Evolutionary conservation across 2,113 vertebrate species (phyloP), one percentile per base, ranked within the genome.

Genomic region (Heliornis fulica): DNA sequence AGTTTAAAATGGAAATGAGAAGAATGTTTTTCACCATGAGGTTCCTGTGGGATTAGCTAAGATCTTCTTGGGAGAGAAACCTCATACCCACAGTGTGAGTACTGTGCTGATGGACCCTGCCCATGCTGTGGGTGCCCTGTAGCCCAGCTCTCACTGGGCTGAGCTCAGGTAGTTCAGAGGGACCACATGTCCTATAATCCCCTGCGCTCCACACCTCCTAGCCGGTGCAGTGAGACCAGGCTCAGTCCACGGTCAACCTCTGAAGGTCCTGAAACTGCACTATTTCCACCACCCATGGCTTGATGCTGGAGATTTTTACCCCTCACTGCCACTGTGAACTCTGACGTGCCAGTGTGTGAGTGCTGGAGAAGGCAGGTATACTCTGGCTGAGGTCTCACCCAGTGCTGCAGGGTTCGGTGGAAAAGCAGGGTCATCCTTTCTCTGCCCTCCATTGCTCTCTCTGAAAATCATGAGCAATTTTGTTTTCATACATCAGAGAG

Each of bases 361-460:
- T 1, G 34, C 25, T 51, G 29, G 66, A 43, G 21, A 76, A 66
- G 36, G 38, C 11, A 85, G 13, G 32, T 18, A 63, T 60, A 11
- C 8, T n/a, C 68, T 68, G 69, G n/a, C 15, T 43, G 48, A 65
- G 3, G 0, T 14, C 50, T 45, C 51, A 9, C 34, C 54, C 71
- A n/a, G 28, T 1, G 0, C 41, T 26, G n/a, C 15, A n/a, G 15
- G 51, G 17, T 50, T 70, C 57, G 16, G 28, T 11, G 0, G 29
- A 46, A 79, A 71, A 41, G 22, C 29, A 48, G 34, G 63, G 23
- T 12, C 16, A 12, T 3, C 17, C 70, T 66, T 59, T 57, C 22
- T 86, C 64, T 72, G 65, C 41, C 40, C 45, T 86, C 59, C 5
- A 0, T 41, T 28, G 46, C 65, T 28, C 22, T 40, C 38, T 32